phyloP scores from a whole-genome alignment of 2,113 vertebrate genomes.

The Malurus elegans region DNA sequence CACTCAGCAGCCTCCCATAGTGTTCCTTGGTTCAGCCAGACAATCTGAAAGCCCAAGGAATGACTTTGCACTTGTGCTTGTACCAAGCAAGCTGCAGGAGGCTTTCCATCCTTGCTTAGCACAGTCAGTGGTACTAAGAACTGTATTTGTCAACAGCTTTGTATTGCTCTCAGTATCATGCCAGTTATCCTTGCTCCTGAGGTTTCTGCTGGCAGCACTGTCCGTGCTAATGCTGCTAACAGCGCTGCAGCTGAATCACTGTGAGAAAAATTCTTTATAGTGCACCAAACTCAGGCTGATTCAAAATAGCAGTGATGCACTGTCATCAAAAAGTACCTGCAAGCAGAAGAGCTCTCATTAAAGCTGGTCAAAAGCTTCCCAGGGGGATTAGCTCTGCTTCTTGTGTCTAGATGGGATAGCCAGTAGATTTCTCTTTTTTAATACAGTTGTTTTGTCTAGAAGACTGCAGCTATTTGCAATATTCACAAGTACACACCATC shows the following conservation, averaged over 20 bases:
- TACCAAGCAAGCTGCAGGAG: not conserved
- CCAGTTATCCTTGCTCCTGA: not conserved
- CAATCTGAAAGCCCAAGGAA: not conserved
- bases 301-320: not conserved
- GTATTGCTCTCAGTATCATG: not conserved
- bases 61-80: conserved; percentile 2
- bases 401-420: not conserved
- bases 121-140: not conserved
- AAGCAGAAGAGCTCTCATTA: not conserved
- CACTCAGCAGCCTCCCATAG: not conserved
- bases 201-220: conserved; percentile 29
- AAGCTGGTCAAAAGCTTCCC: not conserved
- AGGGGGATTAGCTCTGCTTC: not conserved
- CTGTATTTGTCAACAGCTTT: conserved; percentile 19
- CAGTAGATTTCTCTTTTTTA: not conserved
- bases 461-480: not conserved
- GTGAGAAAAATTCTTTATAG: not conserved
- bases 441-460: not conserved
- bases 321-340: not conserved
- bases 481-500: not conserved
- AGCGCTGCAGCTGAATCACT: conserved; percentile 12
- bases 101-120: not conserved
- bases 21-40: not conserved
- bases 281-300: not conserved
- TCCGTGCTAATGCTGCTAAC: not conserved